Evolutionary conservation across 2,888 invertebrate species (phyloP).

Genomic region (Pycnomerus fuliginosus): DNA sequence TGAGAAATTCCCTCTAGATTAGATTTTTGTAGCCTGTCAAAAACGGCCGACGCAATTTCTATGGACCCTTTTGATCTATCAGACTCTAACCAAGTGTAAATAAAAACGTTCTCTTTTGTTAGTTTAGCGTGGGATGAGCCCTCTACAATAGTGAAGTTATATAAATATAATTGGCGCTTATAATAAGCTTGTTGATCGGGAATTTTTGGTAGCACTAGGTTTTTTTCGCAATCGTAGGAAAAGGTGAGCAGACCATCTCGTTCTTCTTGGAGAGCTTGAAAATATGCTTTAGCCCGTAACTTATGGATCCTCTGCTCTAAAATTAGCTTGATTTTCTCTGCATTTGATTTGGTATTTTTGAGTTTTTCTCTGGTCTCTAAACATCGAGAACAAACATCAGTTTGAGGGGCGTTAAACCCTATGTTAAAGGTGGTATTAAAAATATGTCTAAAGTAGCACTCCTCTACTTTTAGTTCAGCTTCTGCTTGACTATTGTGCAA

Average conservation of each 20-base stretch:
- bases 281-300: neutral
- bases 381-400: neutral
- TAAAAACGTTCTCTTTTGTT: neutral
- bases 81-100: neutral
- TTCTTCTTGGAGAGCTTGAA: neutral
- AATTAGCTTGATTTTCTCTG: neutral
- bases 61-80: neutral
- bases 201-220: neutral
- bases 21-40: neutral
- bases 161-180: conserved; percentile 35
- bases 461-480: too few species aligned
- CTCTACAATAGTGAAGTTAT: conserved; percentile 26
- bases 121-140: neutral
- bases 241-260: neutral
- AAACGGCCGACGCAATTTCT: neutral
- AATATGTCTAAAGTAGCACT: too few species aligned
- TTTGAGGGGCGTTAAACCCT: neutral
- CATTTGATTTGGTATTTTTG: neutral
- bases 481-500: too few species aligned
- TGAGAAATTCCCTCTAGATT: neutral
- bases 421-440: too few species aligned
- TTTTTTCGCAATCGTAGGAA: neutral
- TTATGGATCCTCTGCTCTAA: neutral
- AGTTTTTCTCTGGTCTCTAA: neutral
- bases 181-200: neutral